Evolutionary conservation across 2,888 invertebrate species (phyloP), one percentile per base, ranked within the genome.

Genomic region (Agonopterix arenella): DNA sequence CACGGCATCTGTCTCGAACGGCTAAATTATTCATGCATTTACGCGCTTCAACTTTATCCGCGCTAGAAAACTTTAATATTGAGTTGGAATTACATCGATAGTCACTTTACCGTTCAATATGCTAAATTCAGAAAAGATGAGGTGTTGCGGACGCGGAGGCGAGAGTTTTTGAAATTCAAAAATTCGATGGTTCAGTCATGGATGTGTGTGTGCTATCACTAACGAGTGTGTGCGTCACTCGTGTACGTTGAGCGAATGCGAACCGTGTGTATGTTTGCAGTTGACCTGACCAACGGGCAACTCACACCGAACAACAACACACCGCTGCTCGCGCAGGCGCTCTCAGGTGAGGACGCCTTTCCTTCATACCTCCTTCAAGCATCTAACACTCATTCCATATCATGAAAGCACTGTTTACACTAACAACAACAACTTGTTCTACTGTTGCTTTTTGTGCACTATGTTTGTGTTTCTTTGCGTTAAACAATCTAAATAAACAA

Each of bases 301-400:
- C 93, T 97, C 89, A 97, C 97, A 85, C 96, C 96, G 89, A 97
- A 97, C 93, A 96, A 96, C 93, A 97, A 96, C 91, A 96, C 96
- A 84, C 96, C 97, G 84, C 93, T 97, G 90, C 94, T 97, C 91
- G 97, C 97, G 90, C 97, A 97, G 92, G 96, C 96, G 82, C 93
- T 97, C 90, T 97, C 97, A 95, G 97, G 97, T 97, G 94, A 88
- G 85, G 64, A 66, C 76, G 78, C 76, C 68, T 47, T 51, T 43
- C 56, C 61, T 57, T 61, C 60, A 58, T 51, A 53, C 56, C 36
- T 45, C 28, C 44, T 28, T 44, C 28, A 18, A 28, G 5, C 10
- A 16, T 18, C 4, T 8, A 9, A 44, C 44, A n/a, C 18, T 44
- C 44, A 18, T 11, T 28, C 18, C 11, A 28, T 28, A 36, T 28